phyloP scores from a whole-genome alignment of 2,797 vertebrate species.

The Pipistrellus pipistrellus region DNA sequence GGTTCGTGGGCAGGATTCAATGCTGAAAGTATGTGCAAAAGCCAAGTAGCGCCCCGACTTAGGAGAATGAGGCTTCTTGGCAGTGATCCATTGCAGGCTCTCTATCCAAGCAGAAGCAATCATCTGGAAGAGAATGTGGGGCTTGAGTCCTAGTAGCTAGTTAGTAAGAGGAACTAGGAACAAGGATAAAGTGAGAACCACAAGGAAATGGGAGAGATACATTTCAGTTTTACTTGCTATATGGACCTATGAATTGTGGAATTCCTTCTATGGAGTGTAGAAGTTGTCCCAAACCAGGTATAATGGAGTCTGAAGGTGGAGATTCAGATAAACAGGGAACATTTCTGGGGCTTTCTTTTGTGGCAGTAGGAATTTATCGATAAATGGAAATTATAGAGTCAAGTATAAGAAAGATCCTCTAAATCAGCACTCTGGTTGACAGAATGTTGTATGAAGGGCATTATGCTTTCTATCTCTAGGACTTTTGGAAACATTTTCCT shows the following conservation, averaged over 20 bases:
- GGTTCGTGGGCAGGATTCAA: not conserved
- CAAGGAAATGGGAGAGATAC: not conserved
- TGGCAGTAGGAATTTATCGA: not conserved
- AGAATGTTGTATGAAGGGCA: not conserved
- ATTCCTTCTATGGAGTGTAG: not conserved
- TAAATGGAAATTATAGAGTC: not conserved
- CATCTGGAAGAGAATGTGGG: not conserved
- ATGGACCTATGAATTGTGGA: not conserved
- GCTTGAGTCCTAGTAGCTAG: not conserved
- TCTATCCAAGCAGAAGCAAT: not conserved
- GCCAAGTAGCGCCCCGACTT: not conserved
- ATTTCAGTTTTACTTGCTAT: not conserved
- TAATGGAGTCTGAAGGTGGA: not conserved
- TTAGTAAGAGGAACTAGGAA: not conserved
- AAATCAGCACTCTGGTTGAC: not conserved
- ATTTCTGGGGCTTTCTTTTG: not conserved
- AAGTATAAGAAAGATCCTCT: not conserved
- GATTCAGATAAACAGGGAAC: not conserved
- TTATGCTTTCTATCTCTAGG: not conserved
- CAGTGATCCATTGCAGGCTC: not conserved
- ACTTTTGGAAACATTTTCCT: not conserved
- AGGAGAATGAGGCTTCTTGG: not conserved
- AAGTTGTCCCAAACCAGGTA: not conserved
- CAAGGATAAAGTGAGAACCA: not conserved
- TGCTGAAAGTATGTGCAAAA: conserved; percentile 17